phyloP scores from a whole-genome alignment of 2,888 invertebrate genomes.

The Aradus depressus region DNA sequence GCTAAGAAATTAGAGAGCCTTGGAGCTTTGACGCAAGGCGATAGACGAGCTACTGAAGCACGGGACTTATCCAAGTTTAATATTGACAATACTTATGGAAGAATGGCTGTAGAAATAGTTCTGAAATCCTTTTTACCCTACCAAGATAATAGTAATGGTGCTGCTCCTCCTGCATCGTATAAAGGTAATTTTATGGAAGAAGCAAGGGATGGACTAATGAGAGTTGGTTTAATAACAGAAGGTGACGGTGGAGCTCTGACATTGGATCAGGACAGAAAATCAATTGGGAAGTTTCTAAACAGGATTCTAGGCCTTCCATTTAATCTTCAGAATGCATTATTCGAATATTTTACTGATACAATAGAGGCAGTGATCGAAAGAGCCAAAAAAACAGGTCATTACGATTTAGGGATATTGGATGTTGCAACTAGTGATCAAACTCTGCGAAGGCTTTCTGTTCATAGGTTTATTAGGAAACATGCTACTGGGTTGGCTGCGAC shows the following conservation, averaged over 20 bases:
- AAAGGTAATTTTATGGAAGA: slow-evolving; percentile 46
- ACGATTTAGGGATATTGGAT: slow-evolving; percentile 50
- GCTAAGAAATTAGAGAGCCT: slow-evolving; percentile 52
- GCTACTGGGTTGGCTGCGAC: slow-evolving; percentile 43
- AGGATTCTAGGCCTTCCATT: slow-evolving; percentile 49
- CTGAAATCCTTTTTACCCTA: slow-evolving; percentile 45
- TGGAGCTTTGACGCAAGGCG: slow-evolving; percentile 54
- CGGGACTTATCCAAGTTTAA: slow-evolving; percentile 52
- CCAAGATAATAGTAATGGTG: slow-evolving; percentile 34
- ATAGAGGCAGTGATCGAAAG: slow-evolving; percentile 44
- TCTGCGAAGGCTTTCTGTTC: slow-evolving; percentile 41
- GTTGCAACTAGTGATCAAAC: slow-evolving; percentile 45
- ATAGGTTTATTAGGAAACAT: slow-evolving; percentile 41
- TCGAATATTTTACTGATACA: slow-evolving; percentile 50
- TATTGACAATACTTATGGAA: slow-evolving; percentile 51
- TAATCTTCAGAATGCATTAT: slow-evolving; percentile 48
- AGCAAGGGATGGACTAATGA: slow-evolving; percentile 44
- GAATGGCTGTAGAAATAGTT: slow-evolving; percentile 45
- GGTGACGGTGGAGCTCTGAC: slow-evolving; percentile 35
- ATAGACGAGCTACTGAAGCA: slow-evolving; percentile 50
- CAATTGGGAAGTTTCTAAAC: slow-evolving; percentile 52
- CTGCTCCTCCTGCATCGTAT: slow-evolving; percentile 45
- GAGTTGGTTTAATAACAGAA: slow-evolving; percentile 45
- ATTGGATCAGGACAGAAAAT: slow-evolving; percentile 42
- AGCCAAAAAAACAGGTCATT: slow-evolving; percentile 49